These are phyloP conservation scores for Siphlonurus alternatus DNA, from an alignment of 2,888 invertebrate genomes.

Conservation along the genomic window DNA sequence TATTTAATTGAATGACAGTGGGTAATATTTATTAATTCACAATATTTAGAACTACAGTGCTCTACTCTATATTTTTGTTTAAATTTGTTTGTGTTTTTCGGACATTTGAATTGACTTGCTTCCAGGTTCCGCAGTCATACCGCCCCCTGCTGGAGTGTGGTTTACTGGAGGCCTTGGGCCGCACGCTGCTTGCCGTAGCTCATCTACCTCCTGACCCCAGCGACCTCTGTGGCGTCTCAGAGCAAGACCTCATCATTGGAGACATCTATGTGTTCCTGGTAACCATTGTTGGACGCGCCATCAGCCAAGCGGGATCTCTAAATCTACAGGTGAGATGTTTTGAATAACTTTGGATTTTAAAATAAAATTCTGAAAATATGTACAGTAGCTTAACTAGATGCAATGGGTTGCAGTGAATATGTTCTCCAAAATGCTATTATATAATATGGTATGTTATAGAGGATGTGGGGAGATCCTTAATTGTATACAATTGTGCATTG, in stretches of 20 bases:
- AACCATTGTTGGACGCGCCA: slow-evolving; percentile 24
- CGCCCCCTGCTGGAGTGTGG: slow-evolving; percentile 28
- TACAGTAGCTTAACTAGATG: too few relatives aligned
- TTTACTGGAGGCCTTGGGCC: slow-evolving; percentile 27
- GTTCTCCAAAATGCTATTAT: neutral
- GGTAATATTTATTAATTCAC: too few relatives aligned
- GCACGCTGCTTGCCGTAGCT: slow-evolving; percentile 25
- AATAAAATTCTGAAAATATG: neutral
- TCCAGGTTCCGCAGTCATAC: slow-evolving; percentile 23
- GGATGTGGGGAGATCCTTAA: too few relatives aligned
- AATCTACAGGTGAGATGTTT: slow-evolving; percentile 25
- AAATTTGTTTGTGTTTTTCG: too few relatives aligned
- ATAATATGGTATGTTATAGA: too few relatives aligned
- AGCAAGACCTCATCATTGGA: slow-evolving; percentile 18
- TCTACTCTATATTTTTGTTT: too few relatives aligned
- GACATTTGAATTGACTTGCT: slow-evolving; percentile 6
- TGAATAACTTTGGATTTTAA: neutral
- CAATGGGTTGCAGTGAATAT: neutral
- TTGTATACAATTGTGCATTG: too few relatives aligned
- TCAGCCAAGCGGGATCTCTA: slow-evolving; percentile 27
- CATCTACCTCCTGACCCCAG: slow-evolving; percentile 26
- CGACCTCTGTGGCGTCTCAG: slow-evolving; percentile 14
- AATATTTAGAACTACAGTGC: too few relatives aligned
- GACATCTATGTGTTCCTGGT: slow-evolving; percentile 24
- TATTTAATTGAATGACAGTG: too few relatives aligned